Conservation (phyloP, 2,888 invertebrate species). For the Parascotia fuliginaria region DNA sequence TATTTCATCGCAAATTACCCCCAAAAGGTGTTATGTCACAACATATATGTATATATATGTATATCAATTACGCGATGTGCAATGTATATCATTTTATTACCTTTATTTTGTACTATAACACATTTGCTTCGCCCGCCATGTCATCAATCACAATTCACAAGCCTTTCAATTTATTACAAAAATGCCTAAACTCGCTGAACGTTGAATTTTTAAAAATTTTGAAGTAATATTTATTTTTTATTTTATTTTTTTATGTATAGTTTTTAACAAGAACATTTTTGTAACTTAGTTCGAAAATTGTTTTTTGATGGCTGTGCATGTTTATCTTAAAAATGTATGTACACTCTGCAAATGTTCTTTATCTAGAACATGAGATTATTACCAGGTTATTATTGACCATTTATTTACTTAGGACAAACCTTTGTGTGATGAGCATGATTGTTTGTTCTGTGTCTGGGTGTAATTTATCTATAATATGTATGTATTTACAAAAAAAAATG, state of each 20-base stretch:
- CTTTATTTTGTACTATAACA: conserved; percentile 47
- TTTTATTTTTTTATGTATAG: conserved; percentile 8
- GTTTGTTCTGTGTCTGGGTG: too few relatives aligned
- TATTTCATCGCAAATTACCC: too few relatives aligned
- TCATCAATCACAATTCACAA: conserved; percentile 69
- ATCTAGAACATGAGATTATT: too few relatives aligned
- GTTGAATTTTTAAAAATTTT: conserved; percentile 47
- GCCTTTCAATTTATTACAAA: conserved; percentile 68
- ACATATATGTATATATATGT: conserved; percentile 15
- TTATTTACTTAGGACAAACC: too few relatives aligned
- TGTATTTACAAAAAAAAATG: too few relatives aligned
- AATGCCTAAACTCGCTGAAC: conserved; percentile 55
- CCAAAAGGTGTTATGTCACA: too few relatives aligned
- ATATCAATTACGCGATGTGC: conserved; percentile 45
- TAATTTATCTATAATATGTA: too few relatives aligned
- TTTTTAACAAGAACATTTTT: conserved; percentile 5
- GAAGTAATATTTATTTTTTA: conserved; percentile 15
- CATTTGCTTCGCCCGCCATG: conserved; percentile 27
- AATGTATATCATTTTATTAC: conserved; percentile 48
- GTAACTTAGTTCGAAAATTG: conserved; percentile 2
- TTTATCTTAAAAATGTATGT: too few relatives aligned
- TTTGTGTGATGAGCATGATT: too few relatives aligned
- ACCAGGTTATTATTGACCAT: too few relatives aligned
- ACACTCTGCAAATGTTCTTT: too few relatives aligned
- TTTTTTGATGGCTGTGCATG: background rate